Conservation (phyloP, 1,140 invertebrate genomes). For the Ceratitis capitata region DNA sequence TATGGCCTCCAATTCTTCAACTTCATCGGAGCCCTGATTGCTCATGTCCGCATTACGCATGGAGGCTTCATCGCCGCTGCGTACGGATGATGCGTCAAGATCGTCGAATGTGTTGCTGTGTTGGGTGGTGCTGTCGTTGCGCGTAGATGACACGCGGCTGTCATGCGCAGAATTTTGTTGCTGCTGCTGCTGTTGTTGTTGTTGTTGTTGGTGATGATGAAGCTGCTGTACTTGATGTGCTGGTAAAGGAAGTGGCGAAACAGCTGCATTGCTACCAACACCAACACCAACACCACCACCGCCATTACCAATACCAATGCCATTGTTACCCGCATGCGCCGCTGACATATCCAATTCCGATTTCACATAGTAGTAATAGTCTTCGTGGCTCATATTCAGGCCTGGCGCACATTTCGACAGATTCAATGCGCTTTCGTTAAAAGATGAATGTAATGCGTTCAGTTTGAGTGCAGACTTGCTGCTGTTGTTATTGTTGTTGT, state of each 20-base stretch:
- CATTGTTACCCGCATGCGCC: conserved; percentile 8
- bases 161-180: conserved; percentile 47
- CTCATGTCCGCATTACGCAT: conserved; percentile 40
- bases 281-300: too few relatives aligned
- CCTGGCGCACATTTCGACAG: conserved; percentile 55
- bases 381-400: conserved; percentile 49
- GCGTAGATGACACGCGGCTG: conserved; percentile 59
- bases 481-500: conserved; percentile 44
- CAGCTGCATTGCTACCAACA: background rate
- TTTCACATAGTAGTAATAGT: conserved; percentile 59
- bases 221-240: conserved; percentile 52
- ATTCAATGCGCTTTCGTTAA: conserved; percentile 56
- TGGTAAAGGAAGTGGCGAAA: conserved; percentile 43
- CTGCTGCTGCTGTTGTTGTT: conserved; percentile 40
- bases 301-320: conserved; percentile 31
- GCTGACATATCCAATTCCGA: conserved; percentile 57
- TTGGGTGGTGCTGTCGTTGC: conserved; percentile 52
- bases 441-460: conserved; percentile 48
- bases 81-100: conserved; percentile 56
- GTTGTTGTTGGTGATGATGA: too few relatives aligned
- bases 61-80: conserved; percentile 49
- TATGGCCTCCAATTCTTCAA: conserved; percentile 62
- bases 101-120: conserved; percentile 51
- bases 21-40: conserved; percentile 54
- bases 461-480: conserved; percentile 52